Conservation (phyloP, 2,888 invertebrate species). For the Limnephilus lunatus region DNA sequence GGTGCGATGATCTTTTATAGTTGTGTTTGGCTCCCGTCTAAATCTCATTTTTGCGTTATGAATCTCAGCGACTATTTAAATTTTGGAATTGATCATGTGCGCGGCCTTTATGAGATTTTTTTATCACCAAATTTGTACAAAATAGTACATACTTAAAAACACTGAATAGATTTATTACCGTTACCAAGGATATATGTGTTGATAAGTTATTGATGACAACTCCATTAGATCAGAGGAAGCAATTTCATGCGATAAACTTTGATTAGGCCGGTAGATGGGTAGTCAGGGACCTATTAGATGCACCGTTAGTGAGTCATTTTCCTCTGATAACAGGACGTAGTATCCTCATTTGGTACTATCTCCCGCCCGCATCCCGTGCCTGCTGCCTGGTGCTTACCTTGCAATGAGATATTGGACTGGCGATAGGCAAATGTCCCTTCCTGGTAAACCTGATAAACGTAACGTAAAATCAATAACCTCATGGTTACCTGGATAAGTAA, state of each 20-base stretch:
- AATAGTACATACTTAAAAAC: no score
- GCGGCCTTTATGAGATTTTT: no score
- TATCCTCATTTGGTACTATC: neutral
- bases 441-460: neutral
- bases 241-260: neutral
- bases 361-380: neutral
- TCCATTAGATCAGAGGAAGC: neutral
- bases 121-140: no score
- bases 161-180: no score
- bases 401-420: neutral
- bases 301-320: neutral
- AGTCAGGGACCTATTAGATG: neutral
- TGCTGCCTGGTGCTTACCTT: neutral
- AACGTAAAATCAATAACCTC: neutral
- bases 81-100: no score
- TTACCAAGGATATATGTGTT: no score
- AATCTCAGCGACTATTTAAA: no score
- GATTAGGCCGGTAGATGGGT: neutral
- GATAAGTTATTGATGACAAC: no score
- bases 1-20: no score
- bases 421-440: neutral
- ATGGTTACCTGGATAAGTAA: neutral
- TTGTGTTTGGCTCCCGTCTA: no score
- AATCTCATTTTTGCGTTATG: no score
- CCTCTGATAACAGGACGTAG: neutral